Percentiles rank a stretch among this genome's conserved stretches.
phyloP scores from a whole-genome alignment of 2,888 invertebrate genomes.

The Apomyelois bistriatella region DNA sequence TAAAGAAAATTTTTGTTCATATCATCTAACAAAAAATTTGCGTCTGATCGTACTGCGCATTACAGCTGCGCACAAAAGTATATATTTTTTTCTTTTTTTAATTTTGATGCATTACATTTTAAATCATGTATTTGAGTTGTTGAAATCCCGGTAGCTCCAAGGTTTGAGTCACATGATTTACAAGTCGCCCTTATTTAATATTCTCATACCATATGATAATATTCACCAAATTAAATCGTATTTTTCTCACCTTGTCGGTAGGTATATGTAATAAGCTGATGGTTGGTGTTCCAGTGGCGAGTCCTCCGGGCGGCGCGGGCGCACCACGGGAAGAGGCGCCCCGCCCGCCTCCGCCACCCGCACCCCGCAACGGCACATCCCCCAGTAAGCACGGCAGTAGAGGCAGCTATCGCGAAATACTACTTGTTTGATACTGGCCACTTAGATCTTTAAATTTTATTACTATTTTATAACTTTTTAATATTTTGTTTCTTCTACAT shows the following conservation, averaged over 20 bases:
- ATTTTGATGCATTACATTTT: too few species aligned
- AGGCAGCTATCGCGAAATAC: constrained; percentile 60
- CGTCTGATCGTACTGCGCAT: too few species aligned
- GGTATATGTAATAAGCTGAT: constrained; percentile 27
- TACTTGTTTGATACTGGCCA: background rate
- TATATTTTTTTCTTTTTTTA: too few species aligned
- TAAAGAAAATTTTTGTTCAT: too few species aligned
- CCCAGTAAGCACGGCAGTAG: constrained; percentile 70
- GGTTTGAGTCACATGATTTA: too few species aligned
- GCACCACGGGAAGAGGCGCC: constrained; percentile 65
- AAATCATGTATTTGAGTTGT: too few species aligned
- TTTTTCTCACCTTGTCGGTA: constrained; percentile 23
- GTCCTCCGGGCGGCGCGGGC: constrained; percentile 85
- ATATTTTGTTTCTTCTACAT: too few species aligned
- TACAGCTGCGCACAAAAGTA: too few species aligned
- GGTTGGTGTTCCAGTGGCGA: constrained; percentile 86
- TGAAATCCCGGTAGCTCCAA: too few species aligned
- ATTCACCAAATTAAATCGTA: constrained; percentile 8
- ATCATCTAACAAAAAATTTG: too few species aligned
- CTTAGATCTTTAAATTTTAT: background rate
- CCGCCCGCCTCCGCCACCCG: constrained; percentile 69
- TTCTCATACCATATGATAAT: background rate
- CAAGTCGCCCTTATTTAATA: background rate
- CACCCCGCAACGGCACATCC: constrained; percentile 72
- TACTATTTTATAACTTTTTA: too few species aligned